A percentile compares a stretch with the other conserved stretches of the same genome.
phyloP scores from a whole-genome alignment of 1,140 invertebrate genomes.

The Drosophila bocki region DNA sequence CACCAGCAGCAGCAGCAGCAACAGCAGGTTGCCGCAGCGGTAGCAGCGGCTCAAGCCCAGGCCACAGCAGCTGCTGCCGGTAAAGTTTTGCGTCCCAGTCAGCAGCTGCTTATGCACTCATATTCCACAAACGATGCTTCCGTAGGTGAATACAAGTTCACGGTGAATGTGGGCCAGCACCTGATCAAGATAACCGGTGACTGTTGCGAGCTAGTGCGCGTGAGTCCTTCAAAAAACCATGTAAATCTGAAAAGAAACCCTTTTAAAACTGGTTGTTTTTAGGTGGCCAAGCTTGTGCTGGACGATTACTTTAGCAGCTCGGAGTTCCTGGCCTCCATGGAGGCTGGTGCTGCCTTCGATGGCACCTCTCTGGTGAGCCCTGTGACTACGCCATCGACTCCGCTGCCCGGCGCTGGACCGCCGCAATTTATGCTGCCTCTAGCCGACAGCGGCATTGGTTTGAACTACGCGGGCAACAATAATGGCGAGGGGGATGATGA shows the following conservation, averaged over 20 bases:
- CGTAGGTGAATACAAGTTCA: slow-evolving; percentile 94
- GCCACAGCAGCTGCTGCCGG: slow-evolving; percentile 81
- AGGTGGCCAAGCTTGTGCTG: slow-evolving; percentile 94
- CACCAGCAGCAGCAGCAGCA: slow-evolving; percentile 65
- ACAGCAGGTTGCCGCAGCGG: slow-evolving; percentile 68
- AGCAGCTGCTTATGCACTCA: slow-evolving; percentile 90
- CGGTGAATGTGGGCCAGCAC: slow-evolving; percentile 92
- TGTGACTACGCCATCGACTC: slow-evolving; percentile 78
- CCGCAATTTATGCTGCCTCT: slow-evolving; percentile 76
- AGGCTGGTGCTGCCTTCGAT: slow-evolving; percentile 83
- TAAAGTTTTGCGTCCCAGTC: slow-evolving; percentile 86
- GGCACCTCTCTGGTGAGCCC: slow-evolving; percentile 71
- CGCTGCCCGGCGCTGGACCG: slow-evolving; percentile 69
- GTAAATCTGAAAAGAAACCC: no score
- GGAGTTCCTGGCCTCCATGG: slow-evolving; percentile 81
- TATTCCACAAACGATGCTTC: slow-evolving; percentile 93
- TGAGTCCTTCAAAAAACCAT: slow-evolving; percentile 81
- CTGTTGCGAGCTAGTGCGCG: slow-evolving; percentile 93
- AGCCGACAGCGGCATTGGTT: slow-evolving; percentile 82
- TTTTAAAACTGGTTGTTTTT: slow-evolving; percentile 39
- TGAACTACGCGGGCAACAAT: slow-evolving; percentile 71
- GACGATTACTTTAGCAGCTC: slow-evolving; percentile 91
- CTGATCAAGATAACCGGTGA: slow-evolving; percentile 93
- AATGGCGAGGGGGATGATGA: slow-evolving; percentile 81
- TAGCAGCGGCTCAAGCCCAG: slow-evolving; percentile 70